These are phyloP conservation scores for Rostratula benghalensis DNA, from an alignment of 2,113 vertebrate genomes.

Conservation along the genomic window DNA sequence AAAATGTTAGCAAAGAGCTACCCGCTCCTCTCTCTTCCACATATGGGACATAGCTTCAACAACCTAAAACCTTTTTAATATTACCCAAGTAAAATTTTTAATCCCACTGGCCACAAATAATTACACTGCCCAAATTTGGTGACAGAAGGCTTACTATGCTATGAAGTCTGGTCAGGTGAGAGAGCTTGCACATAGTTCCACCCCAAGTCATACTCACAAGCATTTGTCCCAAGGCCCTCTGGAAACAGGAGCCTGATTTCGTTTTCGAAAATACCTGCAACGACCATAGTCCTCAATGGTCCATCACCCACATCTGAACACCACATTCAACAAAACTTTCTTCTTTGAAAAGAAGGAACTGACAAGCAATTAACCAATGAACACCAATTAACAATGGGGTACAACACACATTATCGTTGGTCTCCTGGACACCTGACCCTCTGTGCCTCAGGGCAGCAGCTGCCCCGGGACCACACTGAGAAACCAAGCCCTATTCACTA, in stretches of 20 bases:
- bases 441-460: background rate
- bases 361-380: background rate
- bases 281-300: background rate
- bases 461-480: background rate
- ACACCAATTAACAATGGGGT: too few species aligned
- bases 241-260: background rate
- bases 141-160: background rate
- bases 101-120: background rate
- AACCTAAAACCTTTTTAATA: background rate
- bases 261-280: background rate
- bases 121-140: background rate
- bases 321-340: background rate
- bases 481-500: background rate
- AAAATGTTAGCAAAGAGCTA: background rate
- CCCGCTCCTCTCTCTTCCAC: background rate
- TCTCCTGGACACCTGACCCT: background rate
- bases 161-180: background rate
- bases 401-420: background rate
- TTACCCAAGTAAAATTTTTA: background rate
- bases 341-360: background rate
- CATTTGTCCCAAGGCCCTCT: background rate
- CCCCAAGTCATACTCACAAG: background rate
- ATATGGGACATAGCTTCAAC: background rate
- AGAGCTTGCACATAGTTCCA: background rate
- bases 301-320: background rate